Evolutionary conservation across 2,797 vertebrate species (phyloP).

Genomic region (Coregonus ussuriensis): DNA sequence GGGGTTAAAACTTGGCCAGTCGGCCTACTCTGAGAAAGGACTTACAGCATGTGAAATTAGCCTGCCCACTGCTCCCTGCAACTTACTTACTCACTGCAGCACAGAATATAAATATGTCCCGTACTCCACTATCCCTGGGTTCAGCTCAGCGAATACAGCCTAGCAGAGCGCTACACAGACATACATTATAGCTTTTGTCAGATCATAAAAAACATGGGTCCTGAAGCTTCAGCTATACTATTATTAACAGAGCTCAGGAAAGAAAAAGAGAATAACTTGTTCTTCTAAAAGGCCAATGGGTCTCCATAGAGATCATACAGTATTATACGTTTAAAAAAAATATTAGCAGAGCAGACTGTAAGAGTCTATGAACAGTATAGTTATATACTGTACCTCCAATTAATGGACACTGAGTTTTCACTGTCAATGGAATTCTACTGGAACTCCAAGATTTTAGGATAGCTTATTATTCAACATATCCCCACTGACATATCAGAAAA

Average conservation of each 20-base stretch:
- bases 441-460: not conserved
- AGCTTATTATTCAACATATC: not conserved
- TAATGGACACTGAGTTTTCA: conserved; percentile 39
- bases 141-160: conserved; percentile 33
- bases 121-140: conserved; percentile 49
- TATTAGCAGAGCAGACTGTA: conserved; percentile 12
- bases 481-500: not conserved
- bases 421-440: not conserved
- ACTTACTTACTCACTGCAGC: conserved; percentile 56
- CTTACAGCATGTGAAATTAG: conserved; percentile 60
- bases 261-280: not conserved
- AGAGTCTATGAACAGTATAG: conserved; percentile 5
- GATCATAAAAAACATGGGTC: conserved; percentile 55
- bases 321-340: not conserved
- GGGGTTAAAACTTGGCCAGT: not conserved
- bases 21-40: conserved; percentile 35
- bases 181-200: conserved; percentile 59
- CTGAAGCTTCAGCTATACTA: conserved; percentile 37
- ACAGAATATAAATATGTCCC: conserved; percentile 60
- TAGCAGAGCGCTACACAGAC: conserved; percentile 49
- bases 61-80: conserved; percentile 45
- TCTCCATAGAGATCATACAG: conserved; percentile 47
- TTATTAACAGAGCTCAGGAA: conserved; percentile 5
- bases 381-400: conserved; percentile 33
- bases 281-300: conserved; percentile 23